Evolutionary conservation across 2,797 vertebrate species (phyloP).

Genomic region (Ceryle rudis): DNA sequence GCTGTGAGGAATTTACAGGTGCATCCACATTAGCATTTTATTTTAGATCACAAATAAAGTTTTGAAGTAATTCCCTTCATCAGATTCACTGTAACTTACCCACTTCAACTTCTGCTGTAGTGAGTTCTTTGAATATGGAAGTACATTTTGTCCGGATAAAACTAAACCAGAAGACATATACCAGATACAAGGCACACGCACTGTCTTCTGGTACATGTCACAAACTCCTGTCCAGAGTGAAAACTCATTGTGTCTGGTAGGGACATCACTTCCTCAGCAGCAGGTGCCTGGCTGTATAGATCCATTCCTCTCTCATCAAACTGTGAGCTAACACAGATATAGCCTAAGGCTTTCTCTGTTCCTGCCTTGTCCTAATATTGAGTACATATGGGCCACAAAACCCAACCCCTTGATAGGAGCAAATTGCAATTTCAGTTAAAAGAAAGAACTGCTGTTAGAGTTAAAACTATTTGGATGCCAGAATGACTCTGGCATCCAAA

Average conservation of each 20-base stretch:
- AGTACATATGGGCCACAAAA: neutral
- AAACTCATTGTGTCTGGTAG: neutral
- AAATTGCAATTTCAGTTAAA: neutral
- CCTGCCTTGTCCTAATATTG: neutral
- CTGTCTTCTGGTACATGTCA: neutral
- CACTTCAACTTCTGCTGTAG: neutral
- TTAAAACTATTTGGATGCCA: neutral
- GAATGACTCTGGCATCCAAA: neutral
- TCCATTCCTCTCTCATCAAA: neutral
- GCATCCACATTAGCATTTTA: neutral
- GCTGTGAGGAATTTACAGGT: accelerated
- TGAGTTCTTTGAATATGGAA: neutral
- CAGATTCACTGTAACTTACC: neutral
- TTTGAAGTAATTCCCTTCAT: neutral
- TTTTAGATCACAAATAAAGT: neutral
- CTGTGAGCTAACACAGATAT: neutral
- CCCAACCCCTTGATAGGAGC: neutral
- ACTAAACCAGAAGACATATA: neutral
- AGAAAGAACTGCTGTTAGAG: neutral
- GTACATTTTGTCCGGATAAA: neutral
- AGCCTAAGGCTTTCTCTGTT: neutral
- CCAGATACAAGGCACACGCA: neutral
- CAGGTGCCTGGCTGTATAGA: neutral
- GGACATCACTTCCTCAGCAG: neutral
- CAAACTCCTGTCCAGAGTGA: neutral